These are phyloP conservation scores for Pandemis cinnamomeana DNA, from an alignment of 2,888 invertebrate species.

Conservation along the genomic window DNA sequence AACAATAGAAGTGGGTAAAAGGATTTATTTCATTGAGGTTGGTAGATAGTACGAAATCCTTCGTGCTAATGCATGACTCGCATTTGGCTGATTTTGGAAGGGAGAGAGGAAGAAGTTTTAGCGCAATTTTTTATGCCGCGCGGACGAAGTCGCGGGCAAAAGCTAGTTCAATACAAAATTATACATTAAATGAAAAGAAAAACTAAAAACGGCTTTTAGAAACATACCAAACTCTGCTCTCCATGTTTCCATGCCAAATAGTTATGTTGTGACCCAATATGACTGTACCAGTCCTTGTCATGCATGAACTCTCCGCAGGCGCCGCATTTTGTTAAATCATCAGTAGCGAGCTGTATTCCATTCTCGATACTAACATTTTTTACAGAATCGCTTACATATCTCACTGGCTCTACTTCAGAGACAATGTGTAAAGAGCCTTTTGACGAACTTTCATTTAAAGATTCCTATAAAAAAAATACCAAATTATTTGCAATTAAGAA, in stretches of 20 bases:
- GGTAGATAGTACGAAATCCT: too few species aligned
- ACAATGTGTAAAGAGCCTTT: neutral
- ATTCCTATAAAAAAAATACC: neutral
- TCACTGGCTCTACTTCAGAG: neutral
- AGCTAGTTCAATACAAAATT: too few species aligned
- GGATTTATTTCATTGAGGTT: too few species aligned
- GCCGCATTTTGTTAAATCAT: conserved; percentile 50
- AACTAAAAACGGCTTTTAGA: neutral
- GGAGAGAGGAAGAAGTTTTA: too few species aligned
- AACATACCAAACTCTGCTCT: conserved; percentile 53
- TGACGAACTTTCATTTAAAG: neutral
- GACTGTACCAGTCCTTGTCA: conserved; percentile 54
- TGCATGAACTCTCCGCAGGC: conserved; percentile 52
- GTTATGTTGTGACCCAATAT: conserved; percentile 57
- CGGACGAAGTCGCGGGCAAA: too few species aligned
- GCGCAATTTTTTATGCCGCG: too few species aligned
- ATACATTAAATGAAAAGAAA: too few species aligned
- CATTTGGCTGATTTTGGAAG: too few species aligned
- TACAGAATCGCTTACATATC: neutral
- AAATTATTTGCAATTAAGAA: neutral
- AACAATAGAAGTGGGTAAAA: too few species aligned
- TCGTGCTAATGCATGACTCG: too few species aligned
- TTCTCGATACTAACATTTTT: neutral
- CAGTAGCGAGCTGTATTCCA: neutral
- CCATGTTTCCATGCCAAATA: conserved; percentile 66